Base-by-base conservation (phyloP, 1,140 invertebrate genomes). In the Amyelois transitella region DNA sequence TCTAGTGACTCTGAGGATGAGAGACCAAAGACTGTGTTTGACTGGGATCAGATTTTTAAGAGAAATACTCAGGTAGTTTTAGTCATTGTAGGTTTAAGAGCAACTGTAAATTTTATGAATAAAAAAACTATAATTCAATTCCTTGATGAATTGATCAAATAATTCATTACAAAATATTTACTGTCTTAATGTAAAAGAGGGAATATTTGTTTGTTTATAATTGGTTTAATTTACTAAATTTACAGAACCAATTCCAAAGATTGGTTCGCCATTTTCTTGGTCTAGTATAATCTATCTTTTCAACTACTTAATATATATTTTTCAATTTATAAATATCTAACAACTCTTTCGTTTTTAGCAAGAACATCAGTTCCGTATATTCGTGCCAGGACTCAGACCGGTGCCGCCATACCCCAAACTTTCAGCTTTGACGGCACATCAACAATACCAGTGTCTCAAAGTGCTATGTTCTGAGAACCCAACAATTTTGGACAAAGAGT, bases 31-130 rank as follows among this genome's bases (percentile, higher is more conserved):
- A 43, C 17, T 10, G 43, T 47, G 2, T 75, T 86, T 6, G 53
- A 86, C 43, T 86, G 82, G 81, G 63, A 82, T 63, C 48, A 74
- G 53, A 50, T 84, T n/a, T 82, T 86, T 53, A 72, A 72, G 43
- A 67, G 59, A 43, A 55, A 72, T 55, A 59, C 59, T 48, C 20
- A 55, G 79, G 44, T 19, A 45, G n/a, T n/a, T n/a, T n/a, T n/a
- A n/a, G n/a, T n/a, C n/a, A n/a, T n/a, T n/a, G n/a, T n/a, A n/a
- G n/a, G n/a, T n/a, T n/a, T n/a, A n/a, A n/a, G n/a, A n/a, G n/a
- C n/a, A n/a, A n/a, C n/a, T n/a, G n/a, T n/a, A n/a, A n/a, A n/a
- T n/a, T n/a, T n/a, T n/a, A n/a, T n/a, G n/a, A n/a, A n/a, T n/a
- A n/a, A n/a, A n/a, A n/a, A n/a, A n/a, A n/a, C n/a, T n/a, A n/a